Conservation (phyloP, 2,113 vertebrate species). For the Brachyhypopomus gauderio region DNA sequence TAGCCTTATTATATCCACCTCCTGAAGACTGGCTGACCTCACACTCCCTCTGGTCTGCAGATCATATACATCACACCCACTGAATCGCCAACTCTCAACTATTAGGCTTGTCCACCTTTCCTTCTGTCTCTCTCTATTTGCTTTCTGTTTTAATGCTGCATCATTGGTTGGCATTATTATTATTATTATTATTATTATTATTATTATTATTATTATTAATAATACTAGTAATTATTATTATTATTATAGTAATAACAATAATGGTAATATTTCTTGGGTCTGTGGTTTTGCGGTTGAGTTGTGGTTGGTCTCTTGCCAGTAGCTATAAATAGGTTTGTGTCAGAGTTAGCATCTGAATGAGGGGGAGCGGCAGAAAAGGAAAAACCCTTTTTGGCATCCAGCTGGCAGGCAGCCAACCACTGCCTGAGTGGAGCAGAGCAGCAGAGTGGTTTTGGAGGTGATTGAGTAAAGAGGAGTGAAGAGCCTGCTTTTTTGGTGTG, state of each 20-base stretch:
- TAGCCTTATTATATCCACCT: constrained; percentile 30
- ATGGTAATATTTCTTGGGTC: neutral
- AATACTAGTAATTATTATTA: constrained; percentile 14
- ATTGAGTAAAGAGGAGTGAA: constrained; percentile 71
- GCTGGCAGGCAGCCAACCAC: constrained; percentile 73
- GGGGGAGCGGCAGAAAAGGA: constrained; percentile 70
- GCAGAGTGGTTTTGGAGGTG: constrained; percentile 63
- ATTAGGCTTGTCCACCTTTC: neutral
- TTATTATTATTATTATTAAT: constrained; percentile 42
- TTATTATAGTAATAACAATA: constrained; percentile 1
- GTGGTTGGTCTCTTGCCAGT: constrained; percentile 74
- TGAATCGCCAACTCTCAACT: neutral
- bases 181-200: constrained; percentile 26
- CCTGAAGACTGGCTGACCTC: constrained; percentile 28
- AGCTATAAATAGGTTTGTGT: constrained; percentile 78
- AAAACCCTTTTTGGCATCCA: constrained; percentile 77
- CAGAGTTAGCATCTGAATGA: constrained; percentile 72
- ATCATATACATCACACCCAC: neutral
- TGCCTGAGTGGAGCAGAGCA: constrained; percentile 62
- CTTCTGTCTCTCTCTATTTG: neutral
- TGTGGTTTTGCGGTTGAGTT: constrained; percentile 67
- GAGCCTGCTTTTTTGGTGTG: constrained; percentile 34
- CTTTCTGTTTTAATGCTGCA: neutral
- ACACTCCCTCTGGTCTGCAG: constrained; percentile 2
- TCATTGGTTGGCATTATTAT: constrained; percentile 36